Evolutionary conservation across 2,113 vertebrate species (phyloP).

Genomic region (Elephantulus edwardii): DNA sequence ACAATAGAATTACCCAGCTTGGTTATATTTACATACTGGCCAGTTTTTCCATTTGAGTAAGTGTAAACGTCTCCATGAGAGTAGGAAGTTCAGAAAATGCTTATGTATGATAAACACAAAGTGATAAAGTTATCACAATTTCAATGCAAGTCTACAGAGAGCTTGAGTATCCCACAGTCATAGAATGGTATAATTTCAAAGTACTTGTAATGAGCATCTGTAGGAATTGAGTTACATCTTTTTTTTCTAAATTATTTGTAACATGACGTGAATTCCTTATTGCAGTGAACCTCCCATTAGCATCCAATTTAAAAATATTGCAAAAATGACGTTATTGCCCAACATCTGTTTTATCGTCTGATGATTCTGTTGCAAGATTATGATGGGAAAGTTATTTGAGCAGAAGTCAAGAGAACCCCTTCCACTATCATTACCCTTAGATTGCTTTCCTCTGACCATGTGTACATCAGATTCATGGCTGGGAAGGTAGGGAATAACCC

Average conservation of each 20-base stretch:
- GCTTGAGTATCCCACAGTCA: constrained; percentile 45
- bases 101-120: constrained; percentile 65
- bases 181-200: constrained; percentile 73
- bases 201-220: constrained; percentile 69
- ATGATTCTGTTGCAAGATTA: constrained; percentile 61
- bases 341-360: constrained; percentile 72
- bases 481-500: neutral
- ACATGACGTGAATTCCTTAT: constrained; percentile 60
- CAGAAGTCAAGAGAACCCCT: constrained; percentile 60
- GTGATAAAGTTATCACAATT: constrained; percentile 68
- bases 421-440: constrained; percentile 12
- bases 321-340: constrained; percentile 61
- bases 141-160: constrained; percentile 55
- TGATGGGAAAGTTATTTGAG: constrained; percentile 61
- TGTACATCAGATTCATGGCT: neutral
- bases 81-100: constrained; percentile 64
- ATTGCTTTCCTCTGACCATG: constrained; percentile 31
- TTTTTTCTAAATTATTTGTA: constrained; percentile 66
- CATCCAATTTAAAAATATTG: constrained; percentile 63
- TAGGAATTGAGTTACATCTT: constrained; percentile 64
- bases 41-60: constrained; percentile 48
- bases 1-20: neutral
- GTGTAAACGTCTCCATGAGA: constrained; percentile 48
- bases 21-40: constrained; percentile 27
- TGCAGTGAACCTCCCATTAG: constrained; percentile 45